Conservation (phyloP, 2,113 vertebrate genomes). For the Pipa parva region DNA sequence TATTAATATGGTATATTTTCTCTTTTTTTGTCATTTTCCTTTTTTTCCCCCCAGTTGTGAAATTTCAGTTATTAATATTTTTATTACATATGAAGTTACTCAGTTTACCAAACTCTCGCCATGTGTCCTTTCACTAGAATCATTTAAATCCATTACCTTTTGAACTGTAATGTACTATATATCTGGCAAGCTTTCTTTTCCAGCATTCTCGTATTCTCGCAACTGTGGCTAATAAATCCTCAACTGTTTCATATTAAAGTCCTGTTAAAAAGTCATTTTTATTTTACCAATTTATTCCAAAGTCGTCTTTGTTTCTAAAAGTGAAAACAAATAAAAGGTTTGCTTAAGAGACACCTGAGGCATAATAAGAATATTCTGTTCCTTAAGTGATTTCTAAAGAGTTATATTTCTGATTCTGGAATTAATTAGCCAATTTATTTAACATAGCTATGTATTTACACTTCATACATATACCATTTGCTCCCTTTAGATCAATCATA, state of each 20-base stretch:
- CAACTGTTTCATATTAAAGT: background rate
- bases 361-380: background rate
- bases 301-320: background rate
- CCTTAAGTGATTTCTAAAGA: background rate
- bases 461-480: too few species aligned
- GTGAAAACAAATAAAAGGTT: background rate
- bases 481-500: too few species aligned
- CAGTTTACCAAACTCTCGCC: background rate
- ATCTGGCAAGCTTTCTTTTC: background rate
- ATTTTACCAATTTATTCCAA: background rate
- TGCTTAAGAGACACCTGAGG: background rate
- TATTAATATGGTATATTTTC: background rate
- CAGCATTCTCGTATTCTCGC: background rate
- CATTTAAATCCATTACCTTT: background rate
- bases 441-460: background rate
- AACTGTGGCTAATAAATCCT: conserved; percentile 2
- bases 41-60: background rate
- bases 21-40: background rate
- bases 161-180: background rate
- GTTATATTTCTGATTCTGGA: background rate
- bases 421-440: background rate
- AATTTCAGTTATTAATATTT: conserved; percentile 1
- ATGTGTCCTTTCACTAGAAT: background rate
- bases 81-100: background rate
- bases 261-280: conserved; percentile 2